Evolutionary conservation across 2,888 invertebrate species (phyloP), one percentile per base, ranked within the genome.

Genomic region (Hypsopygia costalis): DNA sequence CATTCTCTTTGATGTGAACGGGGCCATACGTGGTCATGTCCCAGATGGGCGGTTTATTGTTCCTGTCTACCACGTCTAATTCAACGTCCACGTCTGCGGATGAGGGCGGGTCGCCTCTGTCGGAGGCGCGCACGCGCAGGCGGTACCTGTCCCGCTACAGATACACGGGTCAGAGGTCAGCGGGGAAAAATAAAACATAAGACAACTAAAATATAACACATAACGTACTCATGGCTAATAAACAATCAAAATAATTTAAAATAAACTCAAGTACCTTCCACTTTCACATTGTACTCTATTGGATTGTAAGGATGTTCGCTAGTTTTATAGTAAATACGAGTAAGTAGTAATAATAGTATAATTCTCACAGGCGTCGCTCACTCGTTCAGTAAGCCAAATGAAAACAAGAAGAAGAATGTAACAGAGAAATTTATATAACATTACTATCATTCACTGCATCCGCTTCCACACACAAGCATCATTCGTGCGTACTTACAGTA

Each of bases 21-120:
- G 97, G 97, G 92, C 97, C 97, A 93, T 97, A 97, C 91, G 96
- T 93, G 91, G 93, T 94, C 91, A 93, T 93, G 92, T 96, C 97
- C 97, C 97, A 98, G 90, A 96, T 94, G 90, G 96, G 97, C 90
- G 95, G 98, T 94, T 97, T 98, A 95, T 96, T 97, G 94, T 96
- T 98, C 92, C 96, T 94, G 94, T 96, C 97, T 91, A 98, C 98
- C 91, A 98, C 97, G 92, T 97, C 97, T 93, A 98, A 95, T 90
- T 96, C 95, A 91, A 98, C 97, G 91, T 96, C 97, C 91, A 97
- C 98, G 91, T 97, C 97, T 89, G 97, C 97, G 90, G 93, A 94
- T 89, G 96, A 95, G 83, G 95, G 94, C 85, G 95, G 95, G 83
- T 91, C 93, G 86, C 98, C 98, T 90, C 94, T 93, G 93, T 98